Percentiles rank a stretch among this genome's conserved stretches.
phyloP scores from a whole-genome alignment of 2,888 invertebrate species.

The Ashinkailepas kermadecensis region DNA sequence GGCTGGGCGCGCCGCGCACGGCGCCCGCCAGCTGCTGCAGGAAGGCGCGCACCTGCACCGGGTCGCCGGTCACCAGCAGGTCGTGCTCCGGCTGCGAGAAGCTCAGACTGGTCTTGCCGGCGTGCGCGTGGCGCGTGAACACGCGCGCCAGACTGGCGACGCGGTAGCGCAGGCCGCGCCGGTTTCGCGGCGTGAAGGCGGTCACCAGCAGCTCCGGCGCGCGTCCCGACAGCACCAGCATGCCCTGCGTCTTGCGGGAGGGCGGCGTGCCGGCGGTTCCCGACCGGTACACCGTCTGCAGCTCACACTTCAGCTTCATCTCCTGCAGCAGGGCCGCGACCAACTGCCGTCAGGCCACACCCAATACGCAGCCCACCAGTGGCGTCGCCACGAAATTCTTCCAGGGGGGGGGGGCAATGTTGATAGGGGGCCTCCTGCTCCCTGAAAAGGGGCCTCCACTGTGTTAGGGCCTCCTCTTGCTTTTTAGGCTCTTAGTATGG shows the following conservation, averaged over 20 bases:
- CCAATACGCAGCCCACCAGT: too few species aligned
- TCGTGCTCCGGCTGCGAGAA: slow-evolving; percentile 20
- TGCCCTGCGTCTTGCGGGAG: background rate
- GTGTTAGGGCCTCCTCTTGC: too few species aligned
- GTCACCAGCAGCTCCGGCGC: slow-evolving; percentile 6
- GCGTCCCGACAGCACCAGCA: slow-evolving; percentile 12
- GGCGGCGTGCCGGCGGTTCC: background rate
- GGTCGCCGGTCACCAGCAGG: background rate
- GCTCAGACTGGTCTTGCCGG: background rate
- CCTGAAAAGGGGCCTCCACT: too few species aligned
- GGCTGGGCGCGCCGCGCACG: background rate
- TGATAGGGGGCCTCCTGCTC: too few species aligned
- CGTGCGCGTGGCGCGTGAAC: slow-evolving; percentile 12
- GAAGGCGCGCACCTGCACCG: slow-evolving; percentile 3
- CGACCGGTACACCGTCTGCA: slow-evolving; percentile 11
- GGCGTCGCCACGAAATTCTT: too few species aligned
- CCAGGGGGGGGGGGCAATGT: too few species aligned
- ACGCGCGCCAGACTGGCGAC: background rate
- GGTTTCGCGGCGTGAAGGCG: slow-evolving; percentile 2
- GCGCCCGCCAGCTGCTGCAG: background rate
- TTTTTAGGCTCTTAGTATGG: too few species aligned
- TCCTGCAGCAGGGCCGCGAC: too few species aligned
- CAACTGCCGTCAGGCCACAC: too few species aligned
- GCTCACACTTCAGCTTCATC: slow-evolving; percentile 21
- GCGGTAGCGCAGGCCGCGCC: background rate